Conservation (phyloP, 2,113 vertebrate genomes). For the Heterocephalus glaber region DNA sequence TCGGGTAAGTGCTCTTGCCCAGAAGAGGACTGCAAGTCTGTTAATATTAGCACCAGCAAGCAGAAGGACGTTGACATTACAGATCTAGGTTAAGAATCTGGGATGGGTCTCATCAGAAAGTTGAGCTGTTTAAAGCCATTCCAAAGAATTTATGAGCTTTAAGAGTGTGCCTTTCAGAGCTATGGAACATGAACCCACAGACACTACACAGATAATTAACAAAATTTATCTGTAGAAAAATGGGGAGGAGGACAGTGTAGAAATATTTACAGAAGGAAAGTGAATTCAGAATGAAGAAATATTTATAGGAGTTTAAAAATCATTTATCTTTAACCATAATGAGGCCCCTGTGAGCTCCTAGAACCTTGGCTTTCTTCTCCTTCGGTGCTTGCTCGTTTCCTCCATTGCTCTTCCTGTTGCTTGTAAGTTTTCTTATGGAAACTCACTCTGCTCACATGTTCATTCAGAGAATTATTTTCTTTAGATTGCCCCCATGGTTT, state of each 20-base stretch:
- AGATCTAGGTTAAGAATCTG: not conserved
- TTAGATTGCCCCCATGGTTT: constrained; percentile 90
- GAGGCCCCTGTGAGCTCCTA: constrained; percentile 89
- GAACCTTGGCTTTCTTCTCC: constrained; percentile 89
- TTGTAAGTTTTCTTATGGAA: constrained; percentile 90
- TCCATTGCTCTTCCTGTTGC: constrained; percentile 91
- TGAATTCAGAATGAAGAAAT: constrained; percentile 34
- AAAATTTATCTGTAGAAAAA: constrained; percentile 13
- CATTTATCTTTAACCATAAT: constrained; percentile 63
- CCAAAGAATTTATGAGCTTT: not conserved
- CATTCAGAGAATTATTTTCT: constrained; percentile 85
- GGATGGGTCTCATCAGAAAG: not conserved
- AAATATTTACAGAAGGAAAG: constrained; percentile 78
- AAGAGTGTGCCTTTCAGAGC: not conserved
- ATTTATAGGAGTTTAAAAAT: constrained; percentile 67
- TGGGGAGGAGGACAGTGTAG: constrained; percentile 27
- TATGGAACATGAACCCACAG: not conserved
- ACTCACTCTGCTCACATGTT: constrained; percentile 74
- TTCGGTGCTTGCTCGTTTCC: constrained; percentile 86
- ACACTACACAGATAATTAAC: not conserved
- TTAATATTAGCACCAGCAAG: not conserved
- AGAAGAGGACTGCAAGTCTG: not conserved
- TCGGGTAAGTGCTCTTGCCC: not conserved
- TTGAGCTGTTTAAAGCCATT: not conserved
- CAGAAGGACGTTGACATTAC: not conserved